Conservation (phyloP, 2,113 vertebrate genomes). For the Neomonachus schauinslandi region DNA sequence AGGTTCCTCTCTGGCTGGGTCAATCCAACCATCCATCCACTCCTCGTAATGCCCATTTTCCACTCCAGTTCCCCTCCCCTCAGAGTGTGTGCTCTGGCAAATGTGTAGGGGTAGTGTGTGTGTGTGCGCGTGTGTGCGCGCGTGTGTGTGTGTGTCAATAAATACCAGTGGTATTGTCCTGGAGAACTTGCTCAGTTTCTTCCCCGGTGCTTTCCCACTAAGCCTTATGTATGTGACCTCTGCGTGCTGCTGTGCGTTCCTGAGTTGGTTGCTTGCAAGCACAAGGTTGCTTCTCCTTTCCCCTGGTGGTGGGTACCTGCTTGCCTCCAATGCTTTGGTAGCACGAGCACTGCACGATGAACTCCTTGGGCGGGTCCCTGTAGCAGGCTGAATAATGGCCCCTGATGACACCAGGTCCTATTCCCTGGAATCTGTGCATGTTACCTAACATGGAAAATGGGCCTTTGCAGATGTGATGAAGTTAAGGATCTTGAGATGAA, state of each 20-base stretch:
- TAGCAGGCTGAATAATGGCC: background rate
- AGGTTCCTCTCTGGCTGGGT: background rate
- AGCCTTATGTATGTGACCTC: background rate
- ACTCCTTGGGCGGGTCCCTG: background rate
- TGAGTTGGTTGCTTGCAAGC: background rate
- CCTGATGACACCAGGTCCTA: background rate
- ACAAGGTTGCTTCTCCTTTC: background rate
- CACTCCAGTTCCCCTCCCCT: background rate
- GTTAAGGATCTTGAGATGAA: background rate
- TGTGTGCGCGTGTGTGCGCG: background rate
- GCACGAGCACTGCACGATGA: background rate
- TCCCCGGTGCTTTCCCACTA: background rate
- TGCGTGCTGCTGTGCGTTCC: background rate
- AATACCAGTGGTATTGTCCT: background rate
- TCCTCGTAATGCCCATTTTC: background rate
- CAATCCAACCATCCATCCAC: background rate
- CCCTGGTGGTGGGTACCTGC: background rate
- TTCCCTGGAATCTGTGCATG: background rate
- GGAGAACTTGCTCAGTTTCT: background rate
- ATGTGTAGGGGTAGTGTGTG: background rate
- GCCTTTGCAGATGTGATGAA: background rate
- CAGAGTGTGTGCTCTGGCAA: background rate
- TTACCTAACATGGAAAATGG: background rate
- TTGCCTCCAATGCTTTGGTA: background rate
- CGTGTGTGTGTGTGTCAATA: background rate